Evolutionary conservation across 2,797 vertebrate genomes (phyloP).

Genomic region (Pogoniulus pusillus): DNA sequence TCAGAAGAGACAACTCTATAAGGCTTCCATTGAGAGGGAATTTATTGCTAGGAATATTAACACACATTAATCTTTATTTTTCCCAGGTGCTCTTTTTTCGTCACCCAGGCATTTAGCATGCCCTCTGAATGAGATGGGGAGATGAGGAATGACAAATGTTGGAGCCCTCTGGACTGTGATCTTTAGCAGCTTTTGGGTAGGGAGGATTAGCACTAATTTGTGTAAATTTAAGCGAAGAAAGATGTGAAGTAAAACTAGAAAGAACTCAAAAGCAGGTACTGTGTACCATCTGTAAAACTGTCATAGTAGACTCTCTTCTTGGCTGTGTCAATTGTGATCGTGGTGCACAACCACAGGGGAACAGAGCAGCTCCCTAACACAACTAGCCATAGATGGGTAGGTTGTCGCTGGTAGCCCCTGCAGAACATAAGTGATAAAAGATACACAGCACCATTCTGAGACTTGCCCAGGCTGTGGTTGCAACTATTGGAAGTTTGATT

Average conservation of each 20-base stretch:
- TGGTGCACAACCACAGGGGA: background rate
- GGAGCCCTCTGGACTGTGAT: constrained; percentile 2
- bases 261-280: background rate
- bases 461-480: background rate
- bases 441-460: background rate
- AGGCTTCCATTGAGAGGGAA: background rate
- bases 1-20: background rate
- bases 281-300: background rate
- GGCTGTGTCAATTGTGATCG: background rate
- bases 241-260: background rate
- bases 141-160: background rate
- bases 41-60: background rate
- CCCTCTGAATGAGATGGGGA: constrained; percentile 14
- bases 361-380: background rate
- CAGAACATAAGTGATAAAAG: background rate
- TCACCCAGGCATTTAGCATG: background rate
- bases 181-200: background rate
- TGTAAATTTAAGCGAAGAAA: background rate
- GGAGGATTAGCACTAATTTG: background rate
- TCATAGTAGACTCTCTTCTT: background rate
- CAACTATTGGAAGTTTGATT: background rate
- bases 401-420: background rate
- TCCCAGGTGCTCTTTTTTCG: background rate
- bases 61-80: background rate
- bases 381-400: background rate